Conservation (phyloP, 2,113 vertebrate genomes). For the Sylvia atricapilla region DNA sequence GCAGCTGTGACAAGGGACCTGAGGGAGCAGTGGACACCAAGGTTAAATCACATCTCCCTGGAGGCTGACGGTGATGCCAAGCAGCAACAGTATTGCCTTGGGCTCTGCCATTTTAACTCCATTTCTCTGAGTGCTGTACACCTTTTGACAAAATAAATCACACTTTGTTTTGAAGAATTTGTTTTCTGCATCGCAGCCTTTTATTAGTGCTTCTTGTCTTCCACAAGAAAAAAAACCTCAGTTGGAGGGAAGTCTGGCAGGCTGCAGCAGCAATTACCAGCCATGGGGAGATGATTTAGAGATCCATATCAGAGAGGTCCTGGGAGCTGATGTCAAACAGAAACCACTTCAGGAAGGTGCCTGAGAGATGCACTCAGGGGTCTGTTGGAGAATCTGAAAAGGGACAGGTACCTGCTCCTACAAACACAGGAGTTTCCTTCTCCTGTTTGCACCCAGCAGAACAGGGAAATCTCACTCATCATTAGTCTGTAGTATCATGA, state of each 20-base stretch:
- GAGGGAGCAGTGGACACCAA: not conserved
- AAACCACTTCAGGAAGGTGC: not conserved
- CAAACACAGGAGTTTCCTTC: not conserved
- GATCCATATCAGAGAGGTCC: not conserved
- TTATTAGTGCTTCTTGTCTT: not conserved
- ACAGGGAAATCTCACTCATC: not conserved
- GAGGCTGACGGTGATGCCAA: not conserved
- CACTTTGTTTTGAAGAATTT: not conserved
- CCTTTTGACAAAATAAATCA: conserved; percentile 13
- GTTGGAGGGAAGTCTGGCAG: not conserved
- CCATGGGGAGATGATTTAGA: not conserved
- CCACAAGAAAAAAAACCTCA: not conserved
- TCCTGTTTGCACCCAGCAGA: not conserved
- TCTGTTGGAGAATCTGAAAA: not conserved
- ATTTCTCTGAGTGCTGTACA: not conserved
- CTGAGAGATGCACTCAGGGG: not conserved
- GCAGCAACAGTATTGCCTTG: not conserved
- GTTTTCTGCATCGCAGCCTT: not conserved
- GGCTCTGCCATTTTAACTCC: not conserved
- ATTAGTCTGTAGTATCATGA: not conserved
- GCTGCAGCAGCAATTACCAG: not conserved
- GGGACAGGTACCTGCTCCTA: not conserved
- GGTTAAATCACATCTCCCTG: not conserved
- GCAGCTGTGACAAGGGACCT: not conserved
- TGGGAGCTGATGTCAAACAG: not conserved